These are phyloP conservation scores for Vombatus ursinus DNA, from an alignment of 2,113 vertebrate genomes.

Conservation along the genomic window DNA sequence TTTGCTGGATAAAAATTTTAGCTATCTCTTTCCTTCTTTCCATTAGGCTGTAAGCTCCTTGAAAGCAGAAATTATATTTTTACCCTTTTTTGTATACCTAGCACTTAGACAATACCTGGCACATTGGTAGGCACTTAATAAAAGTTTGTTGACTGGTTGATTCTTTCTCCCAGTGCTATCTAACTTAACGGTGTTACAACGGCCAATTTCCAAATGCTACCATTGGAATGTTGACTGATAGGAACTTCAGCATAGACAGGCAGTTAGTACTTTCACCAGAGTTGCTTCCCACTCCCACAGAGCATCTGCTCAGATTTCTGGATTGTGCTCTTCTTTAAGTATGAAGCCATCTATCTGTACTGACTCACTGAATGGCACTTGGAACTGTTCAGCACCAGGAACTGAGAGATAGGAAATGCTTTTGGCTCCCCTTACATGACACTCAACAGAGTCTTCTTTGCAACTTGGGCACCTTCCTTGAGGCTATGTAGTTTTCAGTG, in stretches of 20 bases:
- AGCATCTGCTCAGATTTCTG: slow-evolving; percentile 3
- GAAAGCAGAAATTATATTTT: too few relatives aligned
- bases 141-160: background rate
- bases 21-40: background rate
- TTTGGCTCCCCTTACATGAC: background rate
- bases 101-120: background rate
- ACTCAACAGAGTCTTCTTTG: background rate
- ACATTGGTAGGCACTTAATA: background rate
- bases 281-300: background rate
- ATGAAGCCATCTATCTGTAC: background rate
- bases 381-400: background rate
- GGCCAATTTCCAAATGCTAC: background rate
- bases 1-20: background rate
- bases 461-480: background rate
- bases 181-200: background rate
- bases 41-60: background rate
- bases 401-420: background rate
- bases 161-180: background rate
- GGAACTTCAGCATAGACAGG: background rate
- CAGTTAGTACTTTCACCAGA: background rate
- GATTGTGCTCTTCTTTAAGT: background rate
- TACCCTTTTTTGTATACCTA: too few relatives aligned
- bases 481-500: background rate
- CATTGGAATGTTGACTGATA: background rate
- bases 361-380: background rate